Conservation (phyloP, 1,140 invertebrate genomes). For the Drosophila rhopaloa region DNA sequence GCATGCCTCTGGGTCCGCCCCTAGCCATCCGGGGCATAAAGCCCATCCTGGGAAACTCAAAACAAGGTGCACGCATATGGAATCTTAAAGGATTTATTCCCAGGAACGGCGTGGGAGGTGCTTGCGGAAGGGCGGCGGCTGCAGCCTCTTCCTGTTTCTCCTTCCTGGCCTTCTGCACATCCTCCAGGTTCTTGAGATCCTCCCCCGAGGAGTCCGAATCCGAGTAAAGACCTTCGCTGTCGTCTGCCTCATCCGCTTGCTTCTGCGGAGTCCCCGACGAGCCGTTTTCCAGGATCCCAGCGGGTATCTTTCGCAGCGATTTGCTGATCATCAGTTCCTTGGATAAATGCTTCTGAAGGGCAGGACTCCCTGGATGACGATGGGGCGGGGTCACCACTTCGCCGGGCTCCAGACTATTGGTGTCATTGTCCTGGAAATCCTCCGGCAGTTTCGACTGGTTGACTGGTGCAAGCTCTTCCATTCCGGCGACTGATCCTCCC, state of each 20-base stretch:
- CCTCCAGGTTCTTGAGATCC: conserved; percentile 51
- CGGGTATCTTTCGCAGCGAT: conserved; percentile 53
- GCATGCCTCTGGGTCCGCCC: conserved; percentile 51
- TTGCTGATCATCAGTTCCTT: conserved; percentile 56
- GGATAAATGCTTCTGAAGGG: conserved; percentile 46
- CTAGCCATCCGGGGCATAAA: conserved; percentile 64
- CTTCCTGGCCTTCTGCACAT: conserved; percentile 68
- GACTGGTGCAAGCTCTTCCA: neutral
- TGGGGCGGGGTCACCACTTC: conserved; percentile 78
- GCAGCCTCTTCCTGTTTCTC: conserved; percentile 69
- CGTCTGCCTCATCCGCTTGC: conserved; percentile 43
- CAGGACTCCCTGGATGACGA: conserved; percentile 33
- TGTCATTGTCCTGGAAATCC: conserved; percentile 62
- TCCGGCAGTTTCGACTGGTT: conserved; percentile 1
- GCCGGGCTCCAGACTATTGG: conserved; percentile 76
- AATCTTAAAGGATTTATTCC: conserved; percentile 56
- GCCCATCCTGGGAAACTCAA: conserved; percentile 57
- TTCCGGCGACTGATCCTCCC: neutral
- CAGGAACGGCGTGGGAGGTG: conserved; percentile 37
- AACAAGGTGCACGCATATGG: conserved; percentile 56
- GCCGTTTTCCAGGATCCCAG: conserved; percentile 6
- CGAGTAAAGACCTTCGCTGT: conserved; percentile 72
- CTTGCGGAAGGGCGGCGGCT: conserved; percentile 44
- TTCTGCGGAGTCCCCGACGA: neutral
- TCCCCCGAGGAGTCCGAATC: conserved; percentile 66